A percentile compares a stretch with the other conserved stretches of the same genome.
Conservation (phyloP, 2,797 vertebrate species). For the Sparus aurata region DNA sequence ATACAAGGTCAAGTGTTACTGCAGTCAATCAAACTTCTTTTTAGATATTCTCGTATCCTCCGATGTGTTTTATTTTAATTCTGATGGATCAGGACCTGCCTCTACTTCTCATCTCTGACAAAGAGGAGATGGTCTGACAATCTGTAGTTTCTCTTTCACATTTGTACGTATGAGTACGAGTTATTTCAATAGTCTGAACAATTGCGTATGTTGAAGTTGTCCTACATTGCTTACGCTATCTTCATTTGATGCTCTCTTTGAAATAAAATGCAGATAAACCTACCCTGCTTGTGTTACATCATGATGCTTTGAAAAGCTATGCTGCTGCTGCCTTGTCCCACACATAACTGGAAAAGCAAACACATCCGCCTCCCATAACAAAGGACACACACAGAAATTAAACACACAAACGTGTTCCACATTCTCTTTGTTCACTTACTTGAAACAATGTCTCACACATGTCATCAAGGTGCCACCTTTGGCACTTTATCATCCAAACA, state of each 20-base stretch:
- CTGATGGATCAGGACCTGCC: neutral
- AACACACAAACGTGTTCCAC: neutral
- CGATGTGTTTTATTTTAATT: neutral
- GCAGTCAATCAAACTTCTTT: neutral
- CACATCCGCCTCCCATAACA: neutral
- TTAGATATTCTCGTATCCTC: neutral
- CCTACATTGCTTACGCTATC: neutral
- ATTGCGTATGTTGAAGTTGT: neutral
- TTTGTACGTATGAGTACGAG: neutral
- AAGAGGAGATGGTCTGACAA: neutral
- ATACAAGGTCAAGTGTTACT: neutral
- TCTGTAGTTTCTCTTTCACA: neutral
- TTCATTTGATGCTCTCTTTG: neutral
- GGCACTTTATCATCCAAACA: constrained; percentile 33
- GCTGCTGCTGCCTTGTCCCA: neutral
- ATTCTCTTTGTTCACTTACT: constrained; percentile 4
- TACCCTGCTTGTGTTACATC: constrained; percentile 9
- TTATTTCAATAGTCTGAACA: neutral
- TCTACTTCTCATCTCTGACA: neutral
- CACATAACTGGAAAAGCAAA: neutral
- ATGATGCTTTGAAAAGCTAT: neutral
- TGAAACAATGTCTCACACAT: constrained; percentile 12
- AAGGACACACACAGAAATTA: neutral
- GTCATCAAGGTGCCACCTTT: neutral
- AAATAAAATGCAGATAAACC: constrained; percentile 20